These are phyloP conservation scores for Cephus spinipes DNA, from an alignment of 2,888 invertebrate genomes.

Conservation along the genomic window DNA sequence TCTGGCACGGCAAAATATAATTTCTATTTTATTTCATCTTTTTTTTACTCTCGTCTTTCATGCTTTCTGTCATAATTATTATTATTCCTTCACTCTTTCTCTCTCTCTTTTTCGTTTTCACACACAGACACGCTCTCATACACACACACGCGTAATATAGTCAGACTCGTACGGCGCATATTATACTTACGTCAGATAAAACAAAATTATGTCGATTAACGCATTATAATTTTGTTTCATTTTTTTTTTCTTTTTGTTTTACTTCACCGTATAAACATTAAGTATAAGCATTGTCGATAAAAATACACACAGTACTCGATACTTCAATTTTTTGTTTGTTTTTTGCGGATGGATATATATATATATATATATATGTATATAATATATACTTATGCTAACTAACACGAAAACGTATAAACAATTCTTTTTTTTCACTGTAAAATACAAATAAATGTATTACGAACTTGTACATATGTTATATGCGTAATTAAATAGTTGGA, in stretches of 20 bases:
- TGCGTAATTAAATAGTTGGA: too few relatives aligned
- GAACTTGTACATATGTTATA: too few relatives aligned
- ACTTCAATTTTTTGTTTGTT: background rate
- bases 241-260: background rate
- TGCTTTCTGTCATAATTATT: background rate
- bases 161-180: slow-evolving; percentile 11
- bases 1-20: slow-evolving; percentile 33
- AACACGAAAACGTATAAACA: slow-evolving; percentile 1
- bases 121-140: background rate
- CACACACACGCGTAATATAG: background rate
- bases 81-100: slow-evolving; percentile 16
- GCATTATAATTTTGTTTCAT: background rate
- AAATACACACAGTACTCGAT: slow-evolving; percentile 13
- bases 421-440: background rate
- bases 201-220: slow-evolving; percentile 17
- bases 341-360: background rate
- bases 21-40: slow-evolving; percentile 13
- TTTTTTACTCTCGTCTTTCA: slow-evolving; percentile 10
- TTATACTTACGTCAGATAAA: slow-evolving; percentile 20
- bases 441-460: background rate
- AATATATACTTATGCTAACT: background rate
- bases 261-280: slow-evolving; percentile 4
- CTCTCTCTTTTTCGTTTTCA: slow-evolving; percentile 2
- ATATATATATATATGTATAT: background rate
- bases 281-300: slow-evolving; percentile 7